A percentile compares a stretch with the other conserved stretches of the same genome.
Evolutionary conservation across 1,140 invertebrate species (phyloP).

Genomic region (Drosophila neocordata): DNA sequence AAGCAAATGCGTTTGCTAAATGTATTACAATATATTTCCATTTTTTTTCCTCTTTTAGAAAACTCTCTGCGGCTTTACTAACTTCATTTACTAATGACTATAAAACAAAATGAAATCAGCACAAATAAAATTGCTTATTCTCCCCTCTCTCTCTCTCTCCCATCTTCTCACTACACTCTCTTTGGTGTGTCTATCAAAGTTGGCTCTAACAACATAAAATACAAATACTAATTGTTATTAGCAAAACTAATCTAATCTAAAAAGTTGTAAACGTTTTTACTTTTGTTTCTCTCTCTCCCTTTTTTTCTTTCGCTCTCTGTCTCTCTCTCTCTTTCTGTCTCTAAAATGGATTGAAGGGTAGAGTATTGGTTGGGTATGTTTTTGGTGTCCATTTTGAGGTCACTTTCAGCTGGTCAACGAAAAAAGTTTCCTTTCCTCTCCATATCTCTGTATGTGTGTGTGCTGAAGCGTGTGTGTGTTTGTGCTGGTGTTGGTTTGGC

Average conservation of each 20-base stretch:
- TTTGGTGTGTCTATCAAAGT: constrained; percentile 32
- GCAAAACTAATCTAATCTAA: constrained; percentile 82
- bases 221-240: constrained; percentile 82
- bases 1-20: neutral
- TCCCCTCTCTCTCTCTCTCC: neutral
- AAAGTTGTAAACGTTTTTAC: constrained; percentile 82
- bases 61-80: constrained; percentile 16
- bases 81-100: constrained; percentile 80
- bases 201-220: constrained; percentile 71
- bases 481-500: constrained; percentile 38
- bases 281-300: constrained; percentile 64
- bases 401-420: constrained; percentile 57
- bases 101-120: constrained; percentile 47
- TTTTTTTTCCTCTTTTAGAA: neutral
- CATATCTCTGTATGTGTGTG: neutral
- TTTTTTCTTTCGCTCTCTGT: constrained; percentile 14
- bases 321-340: constrained; percentile 51
- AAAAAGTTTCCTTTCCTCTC: constrained; percentile 37
- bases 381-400: constrained; percentile 66
- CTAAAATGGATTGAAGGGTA: neutral
- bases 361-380: neutral
- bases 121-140: constrained; percentile 21
- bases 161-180: no score
- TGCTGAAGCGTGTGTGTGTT: neutral
- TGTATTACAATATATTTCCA: constrained; percentile 9